Percentiles rank a stretch among this genome's conserved stretches.
Conservation (phyloP, 2,113 vertebrate genomes). For the Polyodon spathula region DNA sequence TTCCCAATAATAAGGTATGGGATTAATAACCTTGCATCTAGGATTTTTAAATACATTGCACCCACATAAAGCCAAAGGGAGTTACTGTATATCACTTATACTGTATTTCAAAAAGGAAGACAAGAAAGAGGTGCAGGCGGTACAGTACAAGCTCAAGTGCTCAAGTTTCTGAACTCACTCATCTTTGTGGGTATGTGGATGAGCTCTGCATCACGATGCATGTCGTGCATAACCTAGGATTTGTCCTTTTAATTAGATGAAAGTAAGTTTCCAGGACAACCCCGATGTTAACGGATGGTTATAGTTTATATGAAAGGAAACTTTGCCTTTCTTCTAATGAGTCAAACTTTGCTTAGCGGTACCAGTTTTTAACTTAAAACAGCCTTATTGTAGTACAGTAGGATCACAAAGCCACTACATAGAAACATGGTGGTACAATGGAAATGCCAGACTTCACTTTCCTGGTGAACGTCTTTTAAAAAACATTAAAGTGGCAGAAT, state of each 20-base stretch:
- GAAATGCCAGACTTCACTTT: constrained; percentile 1
- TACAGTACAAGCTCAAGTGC: too few species aligned
- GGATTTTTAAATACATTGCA: too few species aligned
- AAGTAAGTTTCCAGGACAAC: constrained; percentile 10
- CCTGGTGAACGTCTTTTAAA: not conserved
- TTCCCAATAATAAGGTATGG: too few species aligned
- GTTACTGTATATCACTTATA: too few species aligned
- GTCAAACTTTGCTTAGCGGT: not conserved
- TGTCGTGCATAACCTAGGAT: not conserved
- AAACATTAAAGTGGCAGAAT: constrained; percentile 5
- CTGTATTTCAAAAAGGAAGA: too few species aligned
- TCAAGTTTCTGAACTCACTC: too few species aligned
- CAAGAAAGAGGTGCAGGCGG: too few species aligned
- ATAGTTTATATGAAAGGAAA: not conserved
- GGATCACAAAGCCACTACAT: not conserved
- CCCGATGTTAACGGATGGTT: constrained; percentile 15
- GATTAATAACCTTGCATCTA: too few species aligned
- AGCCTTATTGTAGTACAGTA: not conserved
- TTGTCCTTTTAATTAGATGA: not conserved
- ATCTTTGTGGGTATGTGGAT: not conserved
- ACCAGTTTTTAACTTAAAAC: constrained; percentile 7
- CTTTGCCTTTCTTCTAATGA: not conserved
- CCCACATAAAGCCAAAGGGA: too few species aligned
- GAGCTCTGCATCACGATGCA: not conserved
- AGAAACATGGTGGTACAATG: not conserved